Base-by-base conservation (phyloP, 2,888 invertebrate genomes). In the Sphaerophoria rueppellii region DNA sequence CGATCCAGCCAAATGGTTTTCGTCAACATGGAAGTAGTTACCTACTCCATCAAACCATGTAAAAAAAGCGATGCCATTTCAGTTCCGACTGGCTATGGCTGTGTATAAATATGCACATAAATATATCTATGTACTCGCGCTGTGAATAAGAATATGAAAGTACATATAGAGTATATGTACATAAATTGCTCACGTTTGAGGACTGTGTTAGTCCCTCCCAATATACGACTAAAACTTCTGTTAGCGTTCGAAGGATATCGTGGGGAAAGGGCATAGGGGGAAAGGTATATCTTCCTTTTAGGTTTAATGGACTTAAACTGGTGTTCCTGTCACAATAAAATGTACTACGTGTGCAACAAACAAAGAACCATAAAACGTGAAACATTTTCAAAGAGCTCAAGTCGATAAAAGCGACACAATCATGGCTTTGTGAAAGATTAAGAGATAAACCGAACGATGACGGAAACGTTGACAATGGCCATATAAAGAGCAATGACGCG, bases 251-350 rank as follows among this genome's bases (percentile, higher is more conserved):
- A 24, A 24, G 52, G 50, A 48, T 4, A 43, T 48, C 34, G 48
- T 63, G 48, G 14, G 46, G 46, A 37, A 55, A 34, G 57, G 46
- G 67, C 37, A 24, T 50, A 24, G 1, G 6, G 7, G n/a, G 52
- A 24, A 67, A 40, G 67, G 40, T 35, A 48, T 48, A 24, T 55
- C 69, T 70, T 73, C 69, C 50, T 60, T 34, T 69, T 82, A 52
- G 65, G 67, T 83, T 83, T 79, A 83, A 83, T 83, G 75, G 79
- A 83, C 83, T 83, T 83, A 75, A 83, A 83, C 70, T 79, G 79
- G 79, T 80, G 79, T 83, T 79, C 65, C 75, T 83, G 83, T 80
- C 79, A 75, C 79, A 83, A 83, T 83, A 79, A 83, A 83, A 83
- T 75, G 58, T 75, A 79, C 79, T 79, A 83, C 83, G 83, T 82